Evolutionary conservation across 2,113 vertebrate species (phyloP).

Genomic region (Gymnorhina tibicen): DNA sequence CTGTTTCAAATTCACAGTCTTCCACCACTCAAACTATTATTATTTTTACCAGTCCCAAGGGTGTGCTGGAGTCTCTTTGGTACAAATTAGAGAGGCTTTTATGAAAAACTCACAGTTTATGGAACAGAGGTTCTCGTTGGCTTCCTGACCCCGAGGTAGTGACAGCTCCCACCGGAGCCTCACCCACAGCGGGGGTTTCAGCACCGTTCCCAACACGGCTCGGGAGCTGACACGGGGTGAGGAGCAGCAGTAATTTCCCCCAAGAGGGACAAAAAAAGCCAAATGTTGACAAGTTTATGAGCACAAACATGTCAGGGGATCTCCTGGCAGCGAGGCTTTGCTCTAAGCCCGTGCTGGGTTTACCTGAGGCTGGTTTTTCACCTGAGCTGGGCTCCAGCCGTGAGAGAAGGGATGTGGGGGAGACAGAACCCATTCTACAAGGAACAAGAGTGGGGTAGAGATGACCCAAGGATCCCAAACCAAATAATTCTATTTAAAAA

Average conservation of each 20-base stretch:
- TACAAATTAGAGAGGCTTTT: slow-evolving; percentile 49
- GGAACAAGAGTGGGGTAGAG: background rate
- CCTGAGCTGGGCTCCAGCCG: background rate
- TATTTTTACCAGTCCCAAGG: slow-evolving; percentile 57
- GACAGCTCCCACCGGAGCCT: background rate
- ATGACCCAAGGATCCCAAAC: background rate
- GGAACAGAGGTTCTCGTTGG: background rate
- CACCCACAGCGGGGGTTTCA: background rate
- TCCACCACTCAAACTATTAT: slow-evolving; percentile 54
- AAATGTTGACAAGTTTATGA: slow-evolving; percentile 2
- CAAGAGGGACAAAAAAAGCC: background rate
- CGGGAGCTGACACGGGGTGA: background rate
- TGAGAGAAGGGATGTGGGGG: background rate
- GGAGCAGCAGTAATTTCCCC: background rate
- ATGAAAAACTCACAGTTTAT: slow-evolving; percentile 43
- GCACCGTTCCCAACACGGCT: background rate
- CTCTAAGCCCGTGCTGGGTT: background rate
- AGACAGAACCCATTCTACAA: background rate
- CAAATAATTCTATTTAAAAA: background rate
- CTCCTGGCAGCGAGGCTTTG: background rate
- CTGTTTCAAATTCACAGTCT: slow-evolving; percentile 60
- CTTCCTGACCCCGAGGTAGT: background rate
- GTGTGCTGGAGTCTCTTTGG: slow-evolving; percentile 27
- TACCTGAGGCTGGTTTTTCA: background rate
- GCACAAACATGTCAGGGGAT: background rate